These are phyloP conservation scores for Idaea biselata DNA, from an alignment of 2,888 invertebrate species.

Conservation along the genomic window DNA sequence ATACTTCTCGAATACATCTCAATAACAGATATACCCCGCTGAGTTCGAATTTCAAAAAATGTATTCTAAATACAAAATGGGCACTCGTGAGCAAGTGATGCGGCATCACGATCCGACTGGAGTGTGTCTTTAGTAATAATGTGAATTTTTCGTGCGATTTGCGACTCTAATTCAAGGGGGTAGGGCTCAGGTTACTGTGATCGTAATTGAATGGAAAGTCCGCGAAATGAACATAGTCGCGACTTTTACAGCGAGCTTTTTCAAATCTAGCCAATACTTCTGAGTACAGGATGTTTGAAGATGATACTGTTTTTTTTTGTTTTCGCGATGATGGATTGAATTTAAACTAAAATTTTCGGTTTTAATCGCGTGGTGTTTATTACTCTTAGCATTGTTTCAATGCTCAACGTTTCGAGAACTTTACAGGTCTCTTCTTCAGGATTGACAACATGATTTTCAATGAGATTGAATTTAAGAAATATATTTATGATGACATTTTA, in stretches of 20 bases:
- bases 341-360: neutral
- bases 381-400: too few relatives aligned
- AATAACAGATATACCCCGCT: slow-evolving; percentile 20
- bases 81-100: slow-evolving; percentile 65
- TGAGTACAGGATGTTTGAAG: slow-evolving; percentile 48
- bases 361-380: too few relatives aligned
- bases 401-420: too few relatives aligned
- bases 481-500: too few relatives aligned
- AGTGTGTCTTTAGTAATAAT: slow-evolving; percentile 56
- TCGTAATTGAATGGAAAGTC: slow-evolving; percentile 42
- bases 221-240: slow-evolving; percentile 74
- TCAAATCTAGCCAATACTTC: slow-evolving; percentile 73
- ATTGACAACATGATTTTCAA: too few relatives aligned
- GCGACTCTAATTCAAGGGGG: slow-evolving; percentile 17
- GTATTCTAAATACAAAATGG: slow-evolving; percentile 55
- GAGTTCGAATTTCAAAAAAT: slow-evolving; percentile 38
- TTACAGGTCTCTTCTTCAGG: too few relatives aligned
- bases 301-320: too few relatives aligned
- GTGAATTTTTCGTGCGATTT: slow-evolving; percentile 29
- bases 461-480: too few relatives aligned
- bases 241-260: slow-evolving; percentile 65
- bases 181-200: slow-evolving; percentile 30
- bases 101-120: slow-evolving; percentile 67
- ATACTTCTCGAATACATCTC: slow-evolving; percentile 17
- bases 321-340: too few relatives aligned